Base-by-base conservation (phyloP, 1,140 invertebrate species). In the Propsilocerus akamusi region DNA sequence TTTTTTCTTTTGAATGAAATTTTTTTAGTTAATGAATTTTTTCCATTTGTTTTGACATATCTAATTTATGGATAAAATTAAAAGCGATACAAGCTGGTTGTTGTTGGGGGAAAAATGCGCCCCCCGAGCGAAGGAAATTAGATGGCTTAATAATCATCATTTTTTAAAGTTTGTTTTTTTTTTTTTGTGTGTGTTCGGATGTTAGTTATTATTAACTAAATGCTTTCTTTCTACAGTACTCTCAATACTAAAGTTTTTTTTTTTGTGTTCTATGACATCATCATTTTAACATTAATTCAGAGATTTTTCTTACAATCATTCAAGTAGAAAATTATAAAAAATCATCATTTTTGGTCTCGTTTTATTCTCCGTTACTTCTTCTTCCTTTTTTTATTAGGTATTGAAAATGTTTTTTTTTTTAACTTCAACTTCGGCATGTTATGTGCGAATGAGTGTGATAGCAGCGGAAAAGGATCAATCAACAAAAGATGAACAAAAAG, bases 271-370 rank as follows among this genome's bases (percentile, higher is more conserved):
- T 49, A 24, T 32, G 26, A 32, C 22, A 32, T 49, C 26, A 20
- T 48, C 12, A 14, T 47, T 23, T 48, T 32, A 49, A 32, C 32
- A 49, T 49, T 28, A 32, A 32, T n/a, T 49, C 22, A 23, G 26
- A 28, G 14, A 25, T 14, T 48, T 48, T 17, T 48, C 14, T 48
- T 6, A 26, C 26, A n/a, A 14, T 28, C 7, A n/a, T 48, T 48
- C n/a, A 25, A 26, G 23, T 48, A 26, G 47, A 48, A 26, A 25
- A 48, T 48, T 48, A 28, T 48, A 48, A 28, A 25, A 25, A 26
- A 26, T 25, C 25, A 26, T 48, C 47, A 48, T 48, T 25, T 48
- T 48, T 48, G 25, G 26, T 26, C 47, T 25, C 47, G n/a, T 48
- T 28, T n/a, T n/a, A n/a, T n/a, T 48, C 20, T 25, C 23, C 12